Evolutionary conservation across 2,797 vertebrate genomes (phyloP), one percentile per base, ranked within the genome.

Genomic region (Betta splendens): DNA sequence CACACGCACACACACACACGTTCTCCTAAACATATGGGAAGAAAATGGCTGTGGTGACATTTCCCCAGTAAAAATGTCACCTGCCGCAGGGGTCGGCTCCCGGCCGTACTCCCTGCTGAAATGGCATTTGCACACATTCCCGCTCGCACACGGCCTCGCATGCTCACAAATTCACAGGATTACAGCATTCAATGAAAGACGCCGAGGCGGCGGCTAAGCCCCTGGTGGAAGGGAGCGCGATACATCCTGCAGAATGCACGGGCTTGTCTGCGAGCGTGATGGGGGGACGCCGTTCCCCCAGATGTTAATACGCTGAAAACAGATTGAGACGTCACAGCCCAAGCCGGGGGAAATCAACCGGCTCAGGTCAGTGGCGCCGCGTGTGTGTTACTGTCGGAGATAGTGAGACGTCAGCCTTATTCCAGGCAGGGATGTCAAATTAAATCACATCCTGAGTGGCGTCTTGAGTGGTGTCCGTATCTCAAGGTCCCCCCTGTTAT

Each of bases 31-130:
- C 52, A 75, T 67, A 77, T 55, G 61, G 51, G 61, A 72, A 79
- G 65, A 79, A 90, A 88, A 90, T 82, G 79, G 62, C 64, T 74
- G 43, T 75, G 83, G 83, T 86, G 86, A 84, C 86, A 91, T 90
- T 89, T 91, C 76, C 70, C 56, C 28, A 52, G 60, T 83, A 80
- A 84, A 91, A 91, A 91, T 89, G 84, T 87, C 88, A 89, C 82
- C 85, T 85, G 74, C 69, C 66, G 75, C 70, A 69, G 82, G 74
- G 79, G 73, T 81, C 32, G 62, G 35, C 51, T 65, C 72, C 29
- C 29, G 11, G 3, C 29, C 29, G 11, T 31, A 5, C 29, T 31
- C 29, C 72, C 80, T 71, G 64, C 77, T 77, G 72, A 79, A 75
- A 85, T 89, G 81, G 71, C 84, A 89, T 89, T 91, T 91, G 75